Percentiles rank a stretch among this genome's conserved stretches.
Conservation (phyloP, 2,888 invertebrate genomes). For the Ptychoptera albimana region DNA sequence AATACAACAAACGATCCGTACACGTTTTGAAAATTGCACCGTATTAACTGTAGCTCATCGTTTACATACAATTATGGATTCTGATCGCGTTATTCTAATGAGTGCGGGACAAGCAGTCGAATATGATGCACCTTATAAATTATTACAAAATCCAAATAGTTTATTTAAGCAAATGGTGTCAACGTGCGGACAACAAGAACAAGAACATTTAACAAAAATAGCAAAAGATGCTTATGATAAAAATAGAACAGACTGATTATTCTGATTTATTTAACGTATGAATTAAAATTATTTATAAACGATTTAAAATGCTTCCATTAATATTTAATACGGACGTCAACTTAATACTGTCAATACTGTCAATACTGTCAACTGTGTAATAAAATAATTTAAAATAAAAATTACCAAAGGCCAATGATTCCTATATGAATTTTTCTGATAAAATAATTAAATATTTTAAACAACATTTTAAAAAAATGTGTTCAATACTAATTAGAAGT, state of each 20-base stretch:
- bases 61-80: conserved; percentile 81
- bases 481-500: too few species aligned
- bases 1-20: conserved; percentile 62
- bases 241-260: conserved; percentile 1
- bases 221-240: conserved; percentile 11
- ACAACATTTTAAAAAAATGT: too few species aligned
- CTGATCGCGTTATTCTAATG: conserved; percentile 67
- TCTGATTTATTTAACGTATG: background rate
- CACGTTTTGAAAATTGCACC: conserved; percentile 57
- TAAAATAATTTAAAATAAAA: background rate
- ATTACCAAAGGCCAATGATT: too few species aligned
- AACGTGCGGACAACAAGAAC: conserved; percentile 34
- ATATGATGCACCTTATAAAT: conserved; percentile 44
- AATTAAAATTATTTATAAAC: background rate
- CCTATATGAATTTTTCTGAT: too few species aligned
- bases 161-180: conserved; percentile 46
- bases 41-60: conserved; percentile 77
- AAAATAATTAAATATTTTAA: too few species aligned
- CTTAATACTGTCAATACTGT: background rate
- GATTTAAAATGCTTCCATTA: background rate
- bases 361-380: background rate
- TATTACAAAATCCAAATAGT: conserved; percentile 39
- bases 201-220: conserved; percentile 10
- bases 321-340: background rate
- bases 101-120: conserved; percentile 54